Base-by-base conservation (phyloP, 2,797 vertebrate species). In the Triplophysa bombifrons region DNA sequence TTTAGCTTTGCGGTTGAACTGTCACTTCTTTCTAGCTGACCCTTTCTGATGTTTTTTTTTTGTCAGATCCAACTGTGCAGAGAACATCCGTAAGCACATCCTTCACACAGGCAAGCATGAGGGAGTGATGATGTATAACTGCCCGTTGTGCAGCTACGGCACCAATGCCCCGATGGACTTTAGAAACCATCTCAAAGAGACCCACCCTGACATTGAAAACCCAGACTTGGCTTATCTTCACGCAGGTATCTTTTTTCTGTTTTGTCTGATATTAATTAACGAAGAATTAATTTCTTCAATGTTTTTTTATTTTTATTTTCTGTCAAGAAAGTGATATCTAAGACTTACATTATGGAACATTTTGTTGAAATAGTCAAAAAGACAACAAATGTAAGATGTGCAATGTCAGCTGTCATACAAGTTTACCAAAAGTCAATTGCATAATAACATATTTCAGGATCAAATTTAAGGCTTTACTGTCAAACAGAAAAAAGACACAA, bases 41-140 rank as follows among this genome's bases (percentile, higher is more conserved):
- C 53, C 30, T 22, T 53, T 55, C 30, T 27, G 4, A 4, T 70
- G 77, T 74, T 68, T 75, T 79, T n/a, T 34, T 38, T 38, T 38
- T 38, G 51, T 74, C 81, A 99, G 98, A 89, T 99, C 98, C n/a
- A 99, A 99, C 90, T 99, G 98, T 87, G 97, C 98, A 2, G 98
- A 99, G 92, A 99, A 99, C 87, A 99, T 99, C 90, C 95, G 98
- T 67, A 99, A 99, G 85, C 98, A 99, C 89, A 99, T 99, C 74
- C 92, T 99, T 16, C 97, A 99, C 82, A 99, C 98, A 0, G 98
- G 96, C 80, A 99, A 99, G 76, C 98, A 99, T 1, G 97, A 99
- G 87, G 98, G 98, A 0, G 98, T 99, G 44, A 96, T 96, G 91
- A 99, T 99, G 98, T 99, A 99, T 89, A 99, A 99, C 92, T 99